Evolutionary conservation across 2,888 invertebrate genomes (phyloP).

Genomic region (Eupithecia centaureata): DNA sequence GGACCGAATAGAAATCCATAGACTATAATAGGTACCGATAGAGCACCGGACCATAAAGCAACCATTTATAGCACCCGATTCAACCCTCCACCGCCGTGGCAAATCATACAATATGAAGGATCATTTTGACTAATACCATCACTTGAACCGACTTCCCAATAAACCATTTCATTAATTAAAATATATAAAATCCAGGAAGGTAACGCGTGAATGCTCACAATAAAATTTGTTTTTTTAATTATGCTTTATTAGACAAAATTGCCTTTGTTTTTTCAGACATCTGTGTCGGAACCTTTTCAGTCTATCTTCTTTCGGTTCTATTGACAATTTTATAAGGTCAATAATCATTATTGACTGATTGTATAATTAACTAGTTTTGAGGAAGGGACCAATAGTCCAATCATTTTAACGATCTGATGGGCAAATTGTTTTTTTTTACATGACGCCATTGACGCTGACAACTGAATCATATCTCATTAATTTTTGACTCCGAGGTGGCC

Average conservation of each 20-base stretch:
- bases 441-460: constrained; percentile 53
- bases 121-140: constrained; percentile 63
- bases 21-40: constrained; percentile 40
- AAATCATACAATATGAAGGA: constrained; percentile 68
- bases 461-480: constrained; percentile 70
- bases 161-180: constrained; percentile 77
- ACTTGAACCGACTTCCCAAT: constrained; percentile 64
- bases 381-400: constrained; percentile 53
- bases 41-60: constrained; percentile 49
- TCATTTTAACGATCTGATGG: constrained; percentile 38
- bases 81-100: constrained; percentile 63
- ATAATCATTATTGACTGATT: constrained; percentile 80
- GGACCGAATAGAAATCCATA: constrained; percentile 53
- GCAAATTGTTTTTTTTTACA: constrained; percentile 45
- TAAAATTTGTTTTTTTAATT: constrained; percentile 80
- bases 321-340: constrained; percentile 82
- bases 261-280: constrained; percentile 74
- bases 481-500: constrained; percentile 77
- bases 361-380: constrained; percentile 77
- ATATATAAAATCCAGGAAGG: constrained; percentile 54
- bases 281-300: constrained; percentile 67
- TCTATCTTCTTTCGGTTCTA: constrained; percentile 63
- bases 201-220: constrained; percentile 73
- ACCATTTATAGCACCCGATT: constrained; percentile 68
- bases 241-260: constrained; percentile 78